Evolutionary conservation across 2,888 invertebrate species (phyloP), one percentile per base, ranked within the genome.

Genomic region (Drosophila eohydei): DNA sequence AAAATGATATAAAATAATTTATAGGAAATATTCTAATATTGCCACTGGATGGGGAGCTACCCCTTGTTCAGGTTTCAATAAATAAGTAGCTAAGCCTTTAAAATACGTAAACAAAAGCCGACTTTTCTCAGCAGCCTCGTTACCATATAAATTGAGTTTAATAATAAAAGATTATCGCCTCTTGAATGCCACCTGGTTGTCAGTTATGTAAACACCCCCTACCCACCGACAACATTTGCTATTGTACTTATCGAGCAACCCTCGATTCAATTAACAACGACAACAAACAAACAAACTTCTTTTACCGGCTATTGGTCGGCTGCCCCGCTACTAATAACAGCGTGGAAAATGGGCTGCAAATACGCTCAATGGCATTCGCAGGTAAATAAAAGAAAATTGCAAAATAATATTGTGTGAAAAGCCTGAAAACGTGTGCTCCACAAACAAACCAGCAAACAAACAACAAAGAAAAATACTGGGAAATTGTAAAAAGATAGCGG

Each of bases 291-390:
- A 63, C 44, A 51, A 54, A 26, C 38, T n/a, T 43, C 34, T 65
- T 55, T 66, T 38, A 26, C 36, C 16, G 50, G n/a, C 30, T 32
- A 44, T n/a, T 48, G 40, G 32, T 59, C 36, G 52, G 26, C 5
- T 26, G 36, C 14, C 52, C 30, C 36, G 38, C 54, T 38, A 65
- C 57, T 71, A 68, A 71, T 75, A 71, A 64, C 58, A 71, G 63
- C 89, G 76, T 87, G 84, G 84, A 87, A 84, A 89, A 79, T 79
- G 67, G 87, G 89, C 71, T 83, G 71, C 58, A 68, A 76, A 71
- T 59, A 64, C 61, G 65, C 43, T 65, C 65, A 77, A 81, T 74
- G 74, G 40, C 68, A 69, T 57, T 51, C 50, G 41, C 62, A 71
- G 57, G 28, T 67, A 72, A 69, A 68, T 68, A 71, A 63, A 65